Evolutionary conservation across 2,888 invertebrate species (phyloP).

Genomic region (Poecilus cupreus): DNA sequence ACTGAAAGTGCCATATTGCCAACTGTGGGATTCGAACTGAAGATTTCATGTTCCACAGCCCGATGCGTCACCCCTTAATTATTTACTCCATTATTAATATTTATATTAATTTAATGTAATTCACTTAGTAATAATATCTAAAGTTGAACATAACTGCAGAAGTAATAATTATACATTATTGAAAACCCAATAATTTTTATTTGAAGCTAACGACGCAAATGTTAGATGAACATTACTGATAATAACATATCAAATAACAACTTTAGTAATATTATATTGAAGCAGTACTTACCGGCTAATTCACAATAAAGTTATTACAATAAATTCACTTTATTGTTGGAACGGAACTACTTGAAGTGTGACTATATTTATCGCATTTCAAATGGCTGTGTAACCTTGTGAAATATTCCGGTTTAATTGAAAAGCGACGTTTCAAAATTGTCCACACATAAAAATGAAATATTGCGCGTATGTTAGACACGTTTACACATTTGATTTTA

Average conservation of each 20-base stretch:
- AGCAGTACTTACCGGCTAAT: not conserved
- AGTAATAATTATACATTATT: not conserved
- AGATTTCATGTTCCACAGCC: too few relatives aligned
- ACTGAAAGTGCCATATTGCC: too few relatives aligned
- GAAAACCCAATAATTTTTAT: not conserved
- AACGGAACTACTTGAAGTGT: not conserved
- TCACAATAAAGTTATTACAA: not conserved
- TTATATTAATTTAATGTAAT: too few relatives aligned
- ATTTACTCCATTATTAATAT: too few relatives aligned
- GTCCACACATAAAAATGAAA: constrained; percentile 54
- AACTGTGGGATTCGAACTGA: too few relatives aligned
- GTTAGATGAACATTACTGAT: not conserved
- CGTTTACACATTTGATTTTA: constrained; percentile 58
- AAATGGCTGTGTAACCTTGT: constrained; percentile 27
- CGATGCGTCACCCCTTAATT: too few relatives aligned
- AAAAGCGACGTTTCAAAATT: constrained; percentile 53
- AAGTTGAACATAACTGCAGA: too few relatives aligned
- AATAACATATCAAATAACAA: not conserved
- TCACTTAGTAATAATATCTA: too few relatives aligned
- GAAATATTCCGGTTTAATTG: constrained; percentile 55
- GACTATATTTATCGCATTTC: constrained; percentile 24
- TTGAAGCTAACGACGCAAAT: not conserved
- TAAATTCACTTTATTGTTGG: not conserved
- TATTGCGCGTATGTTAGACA: constrained; percentile 53
- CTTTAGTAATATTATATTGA: not conserved